Base-by-base conservation (phyloP, 2,113 vertebrate species). In the Pyxicephalus adspersus region DNA sequence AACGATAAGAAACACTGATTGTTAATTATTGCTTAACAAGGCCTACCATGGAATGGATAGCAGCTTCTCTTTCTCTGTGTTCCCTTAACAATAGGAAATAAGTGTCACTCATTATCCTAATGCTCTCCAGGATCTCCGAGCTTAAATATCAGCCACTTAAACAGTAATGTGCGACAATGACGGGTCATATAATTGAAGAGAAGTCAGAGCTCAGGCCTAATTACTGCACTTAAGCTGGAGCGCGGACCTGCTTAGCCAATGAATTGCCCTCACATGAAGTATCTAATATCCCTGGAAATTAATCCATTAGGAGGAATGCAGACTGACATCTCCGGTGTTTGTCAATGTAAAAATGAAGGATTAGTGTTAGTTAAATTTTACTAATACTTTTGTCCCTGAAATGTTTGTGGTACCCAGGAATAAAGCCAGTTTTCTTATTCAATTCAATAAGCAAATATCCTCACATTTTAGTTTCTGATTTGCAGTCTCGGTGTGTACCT, bases 81-180 rank as follows among this genome's bases (percentile, higher is more conserved):
- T 19, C 76, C 55, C 0, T 0, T 0, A 19, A 23, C 15, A 15
- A 31, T 31, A 5, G 31, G 15, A 15, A 26, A 72, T 70, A 64
- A 0, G 0, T 6, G 64, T 83, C 87, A 83, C 83, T 70, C 55
- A 5, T 25, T 0, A 0, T 75, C 19, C 18, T 34, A 5, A 19
- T 58, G 0, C 26, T 2, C 38, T 26, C 20, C 16, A 81, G 34
- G 68, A 74, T 64, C 45, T 31, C 26, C 13, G 15, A 38, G 87
- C 18, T 71, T 89, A 0, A 0, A 60, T 83, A 85, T 87, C 20
- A 0, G 0, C 15, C 86, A 84, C 84, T 90, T 89, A 88, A 55
- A 0, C 0, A 0, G 4, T 65, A 0, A 0, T 7, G 0, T 9
- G 0, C 28, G 31, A 29, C 0, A 1, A 70, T 0, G 1, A 64